phyloP scores from a whole-genome alignment of 2,797 vertebrate species.

The Peromyscus melanophrys region DNA sequence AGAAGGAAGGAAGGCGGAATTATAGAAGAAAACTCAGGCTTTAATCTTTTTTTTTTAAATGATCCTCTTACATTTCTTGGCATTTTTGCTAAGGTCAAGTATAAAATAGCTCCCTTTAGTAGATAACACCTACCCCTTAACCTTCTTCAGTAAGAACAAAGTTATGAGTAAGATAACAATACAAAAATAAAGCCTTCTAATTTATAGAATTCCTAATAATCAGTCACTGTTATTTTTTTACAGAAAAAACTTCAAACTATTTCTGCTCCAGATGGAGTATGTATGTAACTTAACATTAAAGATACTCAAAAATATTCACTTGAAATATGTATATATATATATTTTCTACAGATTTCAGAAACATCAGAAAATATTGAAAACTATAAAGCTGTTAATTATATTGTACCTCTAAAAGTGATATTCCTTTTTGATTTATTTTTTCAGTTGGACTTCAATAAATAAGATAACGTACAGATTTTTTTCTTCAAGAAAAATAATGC shows the following conservation, averaged over 20 bases:
- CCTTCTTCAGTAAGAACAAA: not conserved
- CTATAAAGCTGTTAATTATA: not conserved
- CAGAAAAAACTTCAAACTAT: conserved; percentile 22
- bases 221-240: not conserved
- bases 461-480: not conserved
- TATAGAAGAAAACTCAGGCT: not conserved
- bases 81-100: not conserved
- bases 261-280: not conserved
- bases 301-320: conserved; percentile 13
- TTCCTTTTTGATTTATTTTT: not conserved
- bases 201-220: not conserved
- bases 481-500: not conserved
- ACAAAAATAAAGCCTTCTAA: not conserved
- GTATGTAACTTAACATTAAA: not conserved
- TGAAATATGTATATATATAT: not conserved
- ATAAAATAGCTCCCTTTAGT: not conserved
- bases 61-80: not conserved
- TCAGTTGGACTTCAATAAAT: not conserved
- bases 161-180: not conserved
- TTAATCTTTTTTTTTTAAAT: not conserved
- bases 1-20: not conserved
- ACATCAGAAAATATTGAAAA: not conserved
- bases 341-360: conserved; percentile 26
- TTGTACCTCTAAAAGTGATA: not conserved
- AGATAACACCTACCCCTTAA: not conserved